phyloP scores from a whole-genome alignment of 30 jellyfish, hydroid and myxozoan species.

The Aurelia sp. region DNA sequence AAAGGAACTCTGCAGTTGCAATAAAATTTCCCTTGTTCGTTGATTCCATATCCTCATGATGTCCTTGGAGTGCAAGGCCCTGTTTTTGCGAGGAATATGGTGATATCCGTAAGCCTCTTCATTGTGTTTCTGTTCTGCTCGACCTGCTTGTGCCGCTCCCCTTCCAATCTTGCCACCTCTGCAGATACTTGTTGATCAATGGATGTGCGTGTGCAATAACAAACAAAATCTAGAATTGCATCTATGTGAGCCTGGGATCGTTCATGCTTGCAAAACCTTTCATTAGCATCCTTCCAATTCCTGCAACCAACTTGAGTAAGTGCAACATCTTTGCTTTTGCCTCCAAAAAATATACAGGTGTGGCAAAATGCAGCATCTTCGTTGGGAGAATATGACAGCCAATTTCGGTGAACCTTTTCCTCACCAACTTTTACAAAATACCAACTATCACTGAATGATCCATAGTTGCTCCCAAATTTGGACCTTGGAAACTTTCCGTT shows the following conservation, averaged over 20 bases:
- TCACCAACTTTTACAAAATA: slow-evolving; percentile 19
- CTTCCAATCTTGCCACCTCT: slow-evolving; percentile 19
- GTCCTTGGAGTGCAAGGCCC: no score
- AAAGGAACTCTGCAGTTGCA: no score
- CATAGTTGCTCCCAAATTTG: slow-evolving; percentile 10
- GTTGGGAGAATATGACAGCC: slow-evolving; percentile 51
- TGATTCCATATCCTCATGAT: no score
- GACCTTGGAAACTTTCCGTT: slow-evolving; percentile 46
- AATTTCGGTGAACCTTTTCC: slow-evolving; percentile 11
- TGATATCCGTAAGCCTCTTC: slow-evolving; percentile 15
- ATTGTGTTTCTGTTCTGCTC: slow-evolving; percentile 30
- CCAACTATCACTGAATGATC: slow-evolving; percentile 39
- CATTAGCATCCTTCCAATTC: slow-evolving; percentile 62
- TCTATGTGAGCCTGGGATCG: slow-evolving; percentile 39
- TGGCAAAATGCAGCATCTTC: slow-evolving; percentile 44
- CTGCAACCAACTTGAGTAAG: slow-evolving; percentile 39
- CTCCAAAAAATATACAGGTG: slow-evolving; percentile 45
- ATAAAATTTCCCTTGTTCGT: no score
- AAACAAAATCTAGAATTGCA: slow-evolving; percentile 28
- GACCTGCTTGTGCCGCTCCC: slow-evolving; percentile 24
- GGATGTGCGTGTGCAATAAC: slow-evolving; percentile 10
- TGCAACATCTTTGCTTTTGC: slow-evolving; percentile 24
- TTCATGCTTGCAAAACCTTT: slow-evolving; percentile 44
- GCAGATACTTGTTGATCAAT: slow-evolving; percentile 24
- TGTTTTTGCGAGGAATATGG: slow-evolving; percentile 2